Conservation (phyloP, 2,888 invertebrate species). For the Mechanitis mazaeus region DNA sequence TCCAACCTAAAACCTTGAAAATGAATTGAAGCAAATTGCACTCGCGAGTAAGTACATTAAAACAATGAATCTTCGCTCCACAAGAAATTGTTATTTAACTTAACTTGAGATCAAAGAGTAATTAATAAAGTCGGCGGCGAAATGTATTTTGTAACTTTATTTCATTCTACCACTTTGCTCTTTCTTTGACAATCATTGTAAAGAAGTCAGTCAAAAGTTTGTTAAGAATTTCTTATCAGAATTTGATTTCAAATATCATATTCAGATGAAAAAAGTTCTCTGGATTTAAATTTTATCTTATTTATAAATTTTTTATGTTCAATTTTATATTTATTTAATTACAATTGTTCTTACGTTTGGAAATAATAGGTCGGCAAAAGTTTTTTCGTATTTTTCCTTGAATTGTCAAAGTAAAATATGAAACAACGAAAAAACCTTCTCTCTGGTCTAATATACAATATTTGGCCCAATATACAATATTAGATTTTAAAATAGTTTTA, state of each 20-base stretch:
- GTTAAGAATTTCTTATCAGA: not conserved
- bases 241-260: not conserved
- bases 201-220: not conserved
- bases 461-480: too few relatives aligned
- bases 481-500: too few relatives aligned
- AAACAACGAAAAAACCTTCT: too few relatives aligned
- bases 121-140: constrained; percentile 12
- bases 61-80: not conserved
- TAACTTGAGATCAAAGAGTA: constrained; percentile 6
- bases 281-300: too few relatives aligned
- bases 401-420: too few relatives aligned
- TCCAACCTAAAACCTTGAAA: not conserved
- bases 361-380: too few relatives aligned
- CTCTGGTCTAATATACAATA: too few relatives aligned
- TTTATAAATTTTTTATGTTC: too few relatives aligned
- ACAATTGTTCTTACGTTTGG: too few relatives aligned
- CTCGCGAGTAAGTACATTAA: not conserved
- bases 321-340: too few relatives aligned
- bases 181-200: constrained; percentile 7
- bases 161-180: constrained; percentile 1
- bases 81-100: constrained; percentile 5
- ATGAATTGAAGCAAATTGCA: not conserved
- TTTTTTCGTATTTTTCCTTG: too few relatives aligned
- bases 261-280: not conserved
- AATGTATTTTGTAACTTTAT: constrained; percentile 9